Conservation (phyloP, 2,888 invertebrate genomes). For the Coelinius sp. region DNA sequence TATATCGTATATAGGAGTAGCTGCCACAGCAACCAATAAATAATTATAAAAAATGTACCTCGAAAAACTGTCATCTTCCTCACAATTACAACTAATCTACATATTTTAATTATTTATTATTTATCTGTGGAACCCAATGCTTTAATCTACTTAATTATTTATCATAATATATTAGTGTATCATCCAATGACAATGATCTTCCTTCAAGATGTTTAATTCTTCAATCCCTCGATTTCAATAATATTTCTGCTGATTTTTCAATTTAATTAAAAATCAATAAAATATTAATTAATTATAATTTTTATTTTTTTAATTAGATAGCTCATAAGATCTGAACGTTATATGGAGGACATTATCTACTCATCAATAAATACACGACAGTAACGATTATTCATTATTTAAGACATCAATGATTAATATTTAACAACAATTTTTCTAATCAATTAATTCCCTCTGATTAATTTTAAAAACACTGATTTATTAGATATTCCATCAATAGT, state of each 20-base stretch:
- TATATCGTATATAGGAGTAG: slow-evolving; percentile 70
- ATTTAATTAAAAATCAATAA: not conserved
- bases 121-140: not conserved
- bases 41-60: slow-evolving; percentile 59
- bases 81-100: not conserved
- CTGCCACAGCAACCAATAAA: slow-evolving; percentile 42
- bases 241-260: not conserved
- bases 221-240: not conserved
- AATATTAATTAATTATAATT: not conserved
- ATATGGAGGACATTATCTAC: not conserved
- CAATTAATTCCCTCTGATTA: too few relatives aligned
- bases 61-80: slow-evolving; percentile 51
- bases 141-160: not conserved
- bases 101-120: too few relatives aligned
- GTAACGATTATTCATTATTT: slow-evolving; percentile 41
- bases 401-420: slow-evolving; percentile 35
- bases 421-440: slow-evolving; percentile 33
- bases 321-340: not conserved
- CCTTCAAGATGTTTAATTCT: not conserved
- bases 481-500: slow-evolving; percentile 4
- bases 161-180: not conserved
- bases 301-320: slow-evolving; percentile 13
- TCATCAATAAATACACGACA: slow-evolving; percentile 51
- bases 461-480: slow-evolving; percentile 13
- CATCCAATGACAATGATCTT: slow-evolving; percentile 9